Evolutionary conservation across 2,888 invertebrate species (phyloP).

Genomic region (Xanthia togata): DNA sequence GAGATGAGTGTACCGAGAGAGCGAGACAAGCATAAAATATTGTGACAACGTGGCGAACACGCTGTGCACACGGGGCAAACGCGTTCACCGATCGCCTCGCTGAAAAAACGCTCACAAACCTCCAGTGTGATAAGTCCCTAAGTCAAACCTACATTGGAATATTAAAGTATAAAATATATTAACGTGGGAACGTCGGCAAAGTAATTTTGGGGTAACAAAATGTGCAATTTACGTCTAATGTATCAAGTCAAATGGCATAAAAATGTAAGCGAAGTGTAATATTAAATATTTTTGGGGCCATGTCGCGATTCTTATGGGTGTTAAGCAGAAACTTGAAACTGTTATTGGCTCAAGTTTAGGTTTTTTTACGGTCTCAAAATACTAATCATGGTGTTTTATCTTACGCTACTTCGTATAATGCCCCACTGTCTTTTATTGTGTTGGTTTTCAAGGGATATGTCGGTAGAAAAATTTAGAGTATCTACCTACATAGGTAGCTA

Average conservation of each 20-base stretch:
- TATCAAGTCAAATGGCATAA: constrained; percentile 79
- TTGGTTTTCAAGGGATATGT: too few species aligned
- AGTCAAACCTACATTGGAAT: constrained; percentile 33
- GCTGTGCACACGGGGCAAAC: not conserved
- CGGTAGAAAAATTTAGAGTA: not conserved
- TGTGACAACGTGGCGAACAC: not conserved
- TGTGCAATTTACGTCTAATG: constrained; percentile 81
- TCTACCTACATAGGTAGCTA: too few species aligned
- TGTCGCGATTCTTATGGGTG: constrained; percentile 28
- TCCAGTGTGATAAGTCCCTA: not conserved
- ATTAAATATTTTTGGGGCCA: constrained; percentile 73
- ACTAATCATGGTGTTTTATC: not conserved
- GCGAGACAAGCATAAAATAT: not conserved
- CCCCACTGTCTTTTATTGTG: too few species aligned
- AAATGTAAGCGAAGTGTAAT: constrained; percentile 73
- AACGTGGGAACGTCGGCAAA: constrained; percentile 56
- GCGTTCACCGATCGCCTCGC: not conserved
- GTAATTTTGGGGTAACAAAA: constrained; percentile 69
- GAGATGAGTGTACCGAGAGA: not conserved
- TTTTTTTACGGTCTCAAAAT: not conserved
- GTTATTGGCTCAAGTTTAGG: constrained; percentile 9
- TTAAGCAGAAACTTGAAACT: constrained; percentile 18
- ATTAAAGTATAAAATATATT: constrained; percentile 57
- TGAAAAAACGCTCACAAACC: not conserved
- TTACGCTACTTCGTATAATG: not conserved